Evolutionary conservation across 2,797 vertebrate genomes (phyloP).

Genomic region (Poecilia picta): DNA sequence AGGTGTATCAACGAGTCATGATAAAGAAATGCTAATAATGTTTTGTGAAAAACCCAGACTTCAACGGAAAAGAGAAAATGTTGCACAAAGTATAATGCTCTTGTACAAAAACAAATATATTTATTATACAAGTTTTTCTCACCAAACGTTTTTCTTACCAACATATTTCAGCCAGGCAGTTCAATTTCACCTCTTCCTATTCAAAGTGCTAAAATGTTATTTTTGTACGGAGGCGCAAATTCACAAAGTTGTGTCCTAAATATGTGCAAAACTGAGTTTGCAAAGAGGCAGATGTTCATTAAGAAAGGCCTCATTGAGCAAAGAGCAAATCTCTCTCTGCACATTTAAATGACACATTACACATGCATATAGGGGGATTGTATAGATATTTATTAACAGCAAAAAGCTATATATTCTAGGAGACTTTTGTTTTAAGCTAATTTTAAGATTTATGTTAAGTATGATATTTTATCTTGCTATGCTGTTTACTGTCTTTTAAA

Average conservation of each 20-base stretch:
- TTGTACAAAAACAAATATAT: neutral
- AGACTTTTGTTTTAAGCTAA: neutral
- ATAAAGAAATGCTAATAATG: slow-evolving; percentile 56
- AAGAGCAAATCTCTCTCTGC: neutral
- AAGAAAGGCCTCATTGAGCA: neutral
- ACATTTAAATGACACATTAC: neutral
- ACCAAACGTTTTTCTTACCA: neutral
- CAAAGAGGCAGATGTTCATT: neutral
- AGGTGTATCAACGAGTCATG: slow-evolving; percentile 62
- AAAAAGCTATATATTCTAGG: neutral
- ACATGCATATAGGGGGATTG: neutral
- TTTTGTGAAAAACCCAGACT: slow-evolving; percentile 51
- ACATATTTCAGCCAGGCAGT: neutral
- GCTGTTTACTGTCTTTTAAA: neutral
- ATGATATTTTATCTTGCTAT: neutral
- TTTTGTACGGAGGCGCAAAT: neutral
- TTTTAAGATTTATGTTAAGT: neutral
- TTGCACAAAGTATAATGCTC: slow-evolving; percentile 7
- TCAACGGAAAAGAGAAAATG: slow-evolving; percentile 16
- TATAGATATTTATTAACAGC: neutral
- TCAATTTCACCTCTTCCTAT: neutral
- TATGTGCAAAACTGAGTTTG: neutral
- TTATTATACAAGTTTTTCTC: neutral
- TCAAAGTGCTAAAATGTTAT: neutral
- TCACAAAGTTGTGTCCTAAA: neutral